These are phyloP conservation scores for Nebria brevicollis DNA, from an alignment of 2,888 invertebrate genomes.

Conservation along the genomic window DNA sequence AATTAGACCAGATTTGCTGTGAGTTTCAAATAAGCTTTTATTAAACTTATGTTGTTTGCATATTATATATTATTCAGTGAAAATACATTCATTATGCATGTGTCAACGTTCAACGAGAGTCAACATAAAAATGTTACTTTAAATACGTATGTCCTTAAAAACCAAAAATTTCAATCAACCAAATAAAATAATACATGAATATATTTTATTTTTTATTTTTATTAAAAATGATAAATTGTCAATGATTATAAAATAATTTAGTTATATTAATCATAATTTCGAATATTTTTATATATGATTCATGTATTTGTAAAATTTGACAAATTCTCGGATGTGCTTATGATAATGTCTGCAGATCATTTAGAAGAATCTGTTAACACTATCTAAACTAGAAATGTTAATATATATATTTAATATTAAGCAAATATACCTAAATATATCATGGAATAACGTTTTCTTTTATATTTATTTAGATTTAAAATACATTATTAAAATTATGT, in stretches of 20 bases:
- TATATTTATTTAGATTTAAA: constrained; percentile 15
- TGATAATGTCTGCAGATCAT: background rate
- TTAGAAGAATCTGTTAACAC: too few relatives aligned
- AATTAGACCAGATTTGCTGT: background rate
- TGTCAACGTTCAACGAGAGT: background rate
- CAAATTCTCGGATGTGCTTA: background rate
- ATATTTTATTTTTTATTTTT: too few relatives aligned
- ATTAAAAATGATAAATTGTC: too few relatives aligned
- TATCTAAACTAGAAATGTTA: background rate
- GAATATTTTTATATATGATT: too few relatives aligned
- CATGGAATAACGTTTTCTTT: background rate
- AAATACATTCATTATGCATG: background rate
- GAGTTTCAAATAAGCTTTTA: constrained; percentile 2
- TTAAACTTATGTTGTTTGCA: constrained; percentile 10
- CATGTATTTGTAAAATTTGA: too few relatives aligned
- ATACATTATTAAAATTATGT: constrained; percentile 10
- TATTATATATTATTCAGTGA: background rate
- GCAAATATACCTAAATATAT: background rate
- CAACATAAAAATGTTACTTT: too few relatives aligned
- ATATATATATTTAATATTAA: background rate
- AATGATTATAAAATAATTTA: too few relatives aligned
- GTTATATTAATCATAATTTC: too few relatives aligned
- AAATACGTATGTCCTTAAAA: too few relatives aligned
- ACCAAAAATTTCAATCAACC: too few relatives aligned
- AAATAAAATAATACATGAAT: too few relatives aligned